phyloP scores from a whole-genome alignment of 2,113 vertebrate genomes.

The Dromiciops gliroides region DNA sequence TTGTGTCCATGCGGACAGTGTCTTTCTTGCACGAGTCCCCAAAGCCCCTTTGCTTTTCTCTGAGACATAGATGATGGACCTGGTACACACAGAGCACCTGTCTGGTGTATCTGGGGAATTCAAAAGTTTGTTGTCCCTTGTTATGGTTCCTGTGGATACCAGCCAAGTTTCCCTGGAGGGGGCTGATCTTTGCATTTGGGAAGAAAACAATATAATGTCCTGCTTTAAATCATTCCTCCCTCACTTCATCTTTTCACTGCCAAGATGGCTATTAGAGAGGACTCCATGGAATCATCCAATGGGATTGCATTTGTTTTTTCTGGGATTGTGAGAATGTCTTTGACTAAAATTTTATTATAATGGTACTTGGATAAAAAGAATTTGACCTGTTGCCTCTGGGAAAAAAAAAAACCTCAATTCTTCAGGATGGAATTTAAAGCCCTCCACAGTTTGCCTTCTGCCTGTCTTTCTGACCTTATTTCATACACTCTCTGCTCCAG shows the following conservation, averaged over 20 bases:
- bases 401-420: background rate
- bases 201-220: background rate
- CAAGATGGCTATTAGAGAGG: background rate
- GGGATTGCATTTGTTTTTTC: background rate
- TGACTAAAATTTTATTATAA: background rate
- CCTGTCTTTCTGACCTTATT: background rate
- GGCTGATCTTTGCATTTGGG: background rate
- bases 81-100: background rate
- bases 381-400: background rate
- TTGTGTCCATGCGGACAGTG: background rate
- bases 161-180: slow-evolving; percentile 3
- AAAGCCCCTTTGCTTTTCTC: slow-evolving; percentile 41
- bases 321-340: background rate
- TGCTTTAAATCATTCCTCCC: background rate
- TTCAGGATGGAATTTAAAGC: background rate
- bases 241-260: background rate
- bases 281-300: background rate
- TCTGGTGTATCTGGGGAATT: slow-evolving; percentile 34
- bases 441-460: background rate
- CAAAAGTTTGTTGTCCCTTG: slow-evolving; percentile 42
- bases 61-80: slow-evolving; percentile 16
- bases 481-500: background rate
- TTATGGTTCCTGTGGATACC: slow-evolving; percentile 28
- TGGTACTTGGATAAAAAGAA: background rate
- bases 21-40: slow-evolving; percentile 44